A percentile compares a stretch with the other conserved stretches of the same genome.
Conservation (phyloP, 2,113 vertebrate species). For the Mormyrus iriodes region DNA sequence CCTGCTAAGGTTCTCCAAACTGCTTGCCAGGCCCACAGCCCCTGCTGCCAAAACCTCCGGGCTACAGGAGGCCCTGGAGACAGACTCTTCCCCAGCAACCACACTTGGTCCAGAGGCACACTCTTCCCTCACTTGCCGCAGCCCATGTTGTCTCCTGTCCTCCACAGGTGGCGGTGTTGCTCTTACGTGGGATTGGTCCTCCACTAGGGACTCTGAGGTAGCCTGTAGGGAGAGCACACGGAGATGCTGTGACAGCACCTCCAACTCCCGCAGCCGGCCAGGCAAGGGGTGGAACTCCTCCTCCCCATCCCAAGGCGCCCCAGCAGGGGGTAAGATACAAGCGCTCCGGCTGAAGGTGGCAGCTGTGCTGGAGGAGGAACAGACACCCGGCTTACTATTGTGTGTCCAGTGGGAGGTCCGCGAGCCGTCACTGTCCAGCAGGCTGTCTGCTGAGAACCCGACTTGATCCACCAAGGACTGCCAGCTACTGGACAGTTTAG, state of each 20-base stretch:
- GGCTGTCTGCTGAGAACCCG: slow-evolving; percentile 35
- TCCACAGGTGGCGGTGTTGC: slow-evolving; percentile 13
- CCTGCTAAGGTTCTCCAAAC: slow-evolving; percentile 25
- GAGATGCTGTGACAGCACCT: slow-evolving; percentile 66
- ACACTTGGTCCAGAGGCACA: neutral
- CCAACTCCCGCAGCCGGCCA: slow-evolving; percentile 66
- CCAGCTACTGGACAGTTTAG: slow-evolving; percentile 35
- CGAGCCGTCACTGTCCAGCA: neutral
- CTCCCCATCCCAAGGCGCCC: slow-evolving; percentile 52
- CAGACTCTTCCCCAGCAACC: neutral
- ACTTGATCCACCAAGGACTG: slow-evolving; percentile 33
- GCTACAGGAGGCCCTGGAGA: neutral
- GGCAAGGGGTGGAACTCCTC: slow-evolving; percentile 82
- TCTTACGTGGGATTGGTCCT: slow-evolving; percentile 12
- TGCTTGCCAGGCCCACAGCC: slow-evolving; percentile 13
- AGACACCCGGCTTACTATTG: slow-evolving; percentile 6
- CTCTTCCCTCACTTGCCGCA: neutral
- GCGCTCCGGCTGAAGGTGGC: slow-evolving; percentile 47
- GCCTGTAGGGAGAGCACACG: slow-evolving; percentile 50
- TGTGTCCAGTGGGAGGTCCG: slow-evolving; percentile 1
- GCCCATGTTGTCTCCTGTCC: slow-evolving; percentile 10
- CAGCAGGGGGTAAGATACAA: slow-evolving; percentile 42
- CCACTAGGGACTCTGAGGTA: slow-evolving; percentile 39
- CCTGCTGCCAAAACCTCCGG: slow-evolving; percentile 2
- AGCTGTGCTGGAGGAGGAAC: slow-evolving; percentile 23